Base-by-base conservation (phyloP, 2,113 vertebrate genomes). In the Ifrita kowaldi region DNA sequence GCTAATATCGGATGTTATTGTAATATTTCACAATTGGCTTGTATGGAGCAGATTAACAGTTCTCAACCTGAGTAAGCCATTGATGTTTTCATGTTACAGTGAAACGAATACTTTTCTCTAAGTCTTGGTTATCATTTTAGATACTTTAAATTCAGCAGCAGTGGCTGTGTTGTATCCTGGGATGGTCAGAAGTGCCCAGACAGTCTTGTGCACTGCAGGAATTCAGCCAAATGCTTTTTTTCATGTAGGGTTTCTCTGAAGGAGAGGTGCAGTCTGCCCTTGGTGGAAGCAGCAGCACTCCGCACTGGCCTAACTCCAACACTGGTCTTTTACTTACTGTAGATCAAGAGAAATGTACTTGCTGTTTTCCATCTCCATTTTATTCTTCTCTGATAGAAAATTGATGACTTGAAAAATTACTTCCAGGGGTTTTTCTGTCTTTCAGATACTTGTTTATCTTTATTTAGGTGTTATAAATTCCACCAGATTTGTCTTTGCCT, bases 41-140 rank as follows among this genome's bases (percentile, higher is more conserved):
- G 65, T 83, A 63, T 30, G 35, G 90, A 95, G 86, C 74, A 76
- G 28, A 75, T 84, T 76, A 90, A 92, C 85, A 90, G 44, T 60
- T 84, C 79, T 85, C 55, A 91, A 46, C 46, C 83, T 44, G 35
- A 80, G 24, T 81, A 91, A 63, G 56, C 44, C 90, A n/a, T 88
- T 93, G 70, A 64, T 86, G 15, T 92, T 95, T 97, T 94, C 33
- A 32, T 84, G 60, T 90, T 90, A 78, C 64, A 83, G 65, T 67
- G 46, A 94, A 67, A 94, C 20, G 47, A 94, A 73, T 69, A 87
- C 22, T 87, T 84, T 53, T 65, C 56, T 79, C 22, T 86, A 64
- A 57, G 26, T 87, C 75, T 93, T 89, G 42, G 35, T 57, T 82
- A 87, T 90, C 10, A 15, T 84, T 90, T 82, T 83, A 83, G 28